Base-by-base conservation (phyloP, 2,888 invertebrate species). In the Mythimna albipuncta region DNA sequence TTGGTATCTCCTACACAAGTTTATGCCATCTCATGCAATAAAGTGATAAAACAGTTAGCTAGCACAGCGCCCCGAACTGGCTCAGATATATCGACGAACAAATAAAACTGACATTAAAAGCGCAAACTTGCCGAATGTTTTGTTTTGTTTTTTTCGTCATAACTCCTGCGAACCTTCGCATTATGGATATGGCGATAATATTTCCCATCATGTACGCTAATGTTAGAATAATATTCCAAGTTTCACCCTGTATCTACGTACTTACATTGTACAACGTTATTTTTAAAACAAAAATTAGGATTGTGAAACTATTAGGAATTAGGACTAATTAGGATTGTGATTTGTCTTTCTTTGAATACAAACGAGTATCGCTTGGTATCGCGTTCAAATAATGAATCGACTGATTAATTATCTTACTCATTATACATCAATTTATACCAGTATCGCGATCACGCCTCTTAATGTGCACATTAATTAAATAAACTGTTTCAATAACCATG, bases 31-130 rank as follows among this genome's bases (percentile, higher is more conserved):
- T 93, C 95, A 93, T 94, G 95, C 95, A 93, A 96, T 96, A 95
- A 95, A 96, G 94, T 94, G 95, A 95, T 96, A 96, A 96, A 96
- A 94, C 94, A 95, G 94, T 96, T 95, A 95, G 94, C 92, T 91
- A 90, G 91, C 92, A 92, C 91, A 90, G 89, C 92, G 91, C 90
- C 90, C 91, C 89, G 89, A 93, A 93, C 92, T 92, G 91, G 89
- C 90, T 91, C 89, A 90, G 92, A 94, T 94, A 94, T 94, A 95
- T 95, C 90, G 94, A 92, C 88, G 91, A 94, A 94, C 93, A 93
- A 94, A 95, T 95, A 95, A 96, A 95, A 95, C 91, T 90, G 87
- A 90, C 93, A 92, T 95, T 95, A 94, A 91, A 93, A 90, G 90
- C 91, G 87, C 89, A 93, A 95, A 95, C 93, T 95, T 93, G 89